Evolutionary conservation across 1,140 invertebrate genomes (phyloP).

Genomic region (Megathymus violae): DNA sequence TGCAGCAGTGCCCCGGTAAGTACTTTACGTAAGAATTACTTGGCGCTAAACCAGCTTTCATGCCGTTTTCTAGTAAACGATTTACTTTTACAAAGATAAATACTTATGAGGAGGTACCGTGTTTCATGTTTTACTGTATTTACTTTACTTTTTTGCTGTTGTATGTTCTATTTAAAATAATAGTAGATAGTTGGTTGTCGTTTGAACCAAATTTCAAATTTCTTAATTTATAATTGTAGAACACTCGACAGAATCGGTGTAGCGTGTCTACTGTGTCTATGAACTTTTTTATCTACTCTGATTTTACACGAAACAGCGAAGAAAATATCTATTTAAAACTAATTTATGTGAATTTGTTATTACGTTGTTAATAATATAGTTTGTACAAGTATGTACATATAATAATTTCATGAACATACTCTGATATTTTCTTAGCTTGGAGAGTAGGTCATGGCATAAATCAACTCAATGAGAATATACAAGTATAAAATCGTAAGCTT

Average conservation of each 20-base stretch:
- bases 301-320: neutral
- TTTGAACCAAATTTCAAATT: too few species aligned
- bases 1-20: slow-evolving; percentile 57
- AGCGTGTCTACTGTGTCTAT: too few species aligned
- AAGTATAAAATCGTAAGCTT: too few species aligned
- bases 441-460: neutral
- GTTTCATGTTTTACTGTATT: too few species aligned
- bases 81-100: slow-evolving; percentile 13
- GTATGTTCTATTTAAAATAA: too few species aligned
- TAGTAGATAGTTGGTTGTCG: too few species aligned
- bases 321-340: neutral
- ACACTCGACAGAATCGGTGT: too few species aligned
- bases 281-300: neutral
- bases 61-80: slow-evolving; percentile 36
- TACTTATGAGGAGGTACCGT: neutral
- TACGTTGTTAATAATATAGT: neutral
- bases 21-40: slow-evolving; percentile 41
- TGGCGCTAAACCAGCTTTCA: slow-evolving; percentile 49
- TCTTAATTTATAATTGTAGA: too few species aligned
- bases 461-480: neutral
- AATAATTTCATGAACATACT: too few species aligned
- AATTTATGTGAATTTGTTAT: neutral
- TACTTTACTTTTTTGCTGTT: too few species aligned
- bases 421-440: too few species aligned
- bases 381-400: too few species aligned